These are phyloP conservation scores for Tokudaia tokunoshimensis DNA, from an alignment of 2,797 vertebrate species.

Conservation along the genomic window DNA sequence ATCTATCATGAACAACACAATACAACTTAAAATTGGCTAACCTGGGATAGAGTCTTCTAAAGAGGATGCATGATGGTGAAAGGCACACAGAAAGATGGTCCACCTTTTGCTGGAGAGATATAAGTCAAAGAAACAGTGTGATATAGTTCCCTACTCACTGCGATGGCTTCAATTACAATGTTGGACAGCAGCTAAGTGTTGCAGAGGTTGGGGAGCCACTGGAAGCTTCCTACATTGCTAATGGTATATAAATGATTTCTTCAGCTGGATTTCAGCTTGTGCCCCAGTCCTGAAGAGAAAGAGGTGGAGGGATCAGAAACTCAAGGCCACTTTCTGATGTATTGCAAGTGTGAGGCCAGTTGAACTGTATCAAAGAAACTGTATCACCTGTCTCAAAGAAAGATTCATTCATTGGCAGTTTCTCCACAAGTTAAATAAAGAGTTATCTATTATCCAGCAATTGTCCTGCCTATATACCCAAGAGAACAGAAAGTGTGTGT, in stretches of 20 bases:
- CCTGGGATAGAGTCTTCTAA: not conserved
- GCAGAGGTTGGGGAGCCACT: not conserved
- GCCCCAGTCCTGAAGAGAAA: not conserved
- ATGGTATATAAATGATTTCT: not conserved
- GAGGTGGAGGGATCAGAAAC: not conserved
- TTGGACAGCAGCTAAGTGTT: not conserved
- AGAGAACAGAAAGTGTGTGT: not conserved
- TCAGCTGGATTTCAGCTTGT: not conserved
- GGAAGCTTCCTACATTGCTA: not conserved
- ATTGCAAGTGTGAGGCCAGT: not conserved
- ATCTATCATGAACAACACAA: not conserved
- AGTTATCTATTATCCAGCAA: not conserved
- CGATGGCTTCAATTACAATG: not conserved
- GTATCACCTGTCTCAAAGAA: not conserved
- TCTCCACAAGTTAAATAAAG: constrained; percentile 6
- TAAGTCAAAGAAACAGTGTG: not conserved
- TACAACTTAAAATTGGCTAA: not conserved
- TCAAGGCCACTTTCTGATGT: not conserved
- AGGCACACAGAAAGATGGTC: not conserved
- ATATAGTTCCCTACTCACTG: not conserved
- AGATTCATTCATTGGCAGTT: not conserved
- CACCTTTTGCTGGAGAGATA: not conserved
- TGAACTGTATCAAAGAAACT: not conserved
- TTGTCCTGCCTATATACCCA: not conserved
- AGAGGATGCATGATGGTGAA: not conserved